Evolutionary conservation across 2,888 invertebrate genomes (phyloP).

Genomic region (Cephus pulcher): DNA sequence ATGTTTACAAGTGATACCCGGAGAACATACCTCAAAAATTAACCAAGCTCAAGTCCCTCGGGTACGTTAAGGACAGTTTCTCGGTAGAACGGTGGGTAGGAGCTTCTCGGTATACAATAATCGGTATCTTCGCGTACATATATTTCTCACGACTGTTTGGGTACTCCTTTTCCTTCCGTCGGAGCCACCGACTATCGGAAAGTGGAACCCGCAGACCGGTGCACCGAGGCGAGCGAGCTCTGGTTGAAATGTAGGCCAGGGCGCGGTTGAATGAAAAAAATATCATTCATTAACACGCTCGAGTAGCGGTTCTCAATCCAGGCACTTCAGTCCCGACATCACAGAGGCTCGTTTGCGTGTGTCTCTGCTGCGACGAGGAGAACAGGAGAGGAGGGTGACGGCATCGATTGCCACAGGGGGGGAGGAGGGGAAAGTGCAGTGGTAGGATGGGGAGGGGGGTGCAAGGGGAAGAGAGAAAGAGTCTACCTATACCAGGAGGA

Average conservation of each 20-base stretch:
- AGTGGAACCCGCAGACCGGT: conserved; percentile 34
- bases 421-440: background rate
- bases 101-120: background rate
- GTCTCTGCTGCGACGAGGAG: background rate
- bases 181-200: conserved; percentile 29
- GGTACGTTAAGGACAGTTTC: background rate
- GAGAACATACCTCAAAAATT: background rate
- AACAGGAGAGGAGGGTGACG: background rate
- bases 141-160: background rate
- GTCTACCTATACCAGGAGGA: background rate
- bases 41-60: background rate
- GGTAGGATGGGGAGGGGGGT: too few species aligned
- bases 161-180: background rate
- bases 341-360: conserved; percentile 2
- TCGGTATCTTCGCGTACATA: background rate
- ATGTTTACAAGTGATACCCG: background rate
- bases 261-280: conserved; percentile 64
- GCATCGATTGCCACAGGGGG: background rate
- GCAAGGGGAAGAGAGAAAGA: background rate
- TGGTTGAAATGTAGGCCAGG: conserved; percentile 60
- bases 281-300: conserved; percentile 62
- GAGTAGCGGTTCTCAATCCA: conserved; percentile 51
- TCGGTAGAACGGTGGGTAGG: background rate
- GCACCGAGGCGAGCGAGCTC: conserved; percentile 29
- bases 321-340: background rate